Conservation (phyloP, 2,888 invertebrate species). For the Pollenia griseotomentosa region DNA sequence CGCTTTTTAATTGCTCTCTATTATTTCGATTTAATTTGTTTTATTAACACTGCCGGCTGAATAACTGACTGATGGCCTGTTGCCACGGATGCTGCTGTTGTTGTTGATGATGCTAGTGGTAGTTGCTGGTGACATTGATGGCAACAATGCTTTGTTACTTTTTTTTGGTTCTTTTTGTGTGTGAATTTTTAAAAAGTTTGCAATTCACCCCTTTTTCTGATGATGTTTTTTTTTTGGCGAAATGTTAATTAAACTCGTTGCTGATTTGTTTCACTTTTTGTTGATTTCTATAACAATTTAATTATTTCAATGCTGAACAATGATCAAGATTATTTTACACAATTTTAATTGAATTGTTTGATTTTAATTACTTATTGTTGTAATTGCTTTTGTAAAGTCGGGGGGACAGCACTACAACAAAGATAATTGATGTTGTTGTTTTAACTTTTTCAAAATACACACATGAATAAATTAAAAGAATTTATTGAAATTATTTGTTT, state of each 20-base stretch:
- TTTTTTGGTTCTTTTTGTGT: neutral
- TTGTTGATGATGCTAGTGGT: slow-evolving; percentile 41
- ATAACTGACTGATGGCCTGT: neutral
- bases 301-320: neutral
- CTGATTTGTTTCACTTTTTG: slow-evolving; percentile 22
- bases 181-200: slow-evolving; percentile 7
- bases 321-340: slow-evolving; percentile 29
- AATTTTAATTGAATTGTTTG: slow-evolving; percentile 59
- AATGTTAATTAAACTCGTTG: slow-evolving; percentile 23
- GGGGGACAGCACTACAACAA: slow-evolving; percentile 19
- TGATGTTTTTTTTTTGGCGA: neutral
- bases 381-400: slow-evolving; percentile 42
- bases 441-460: neutral
- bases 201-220: slow-evolving; percentile 8
- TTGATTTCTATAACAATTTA: neutral
- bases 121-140: slow-evolving; percentile 43
- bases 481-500: neutral
- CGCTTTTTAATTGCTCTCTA: slow-evolving; percentile 66
- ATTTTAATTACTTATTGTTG: slow-evolving; percentile 47
- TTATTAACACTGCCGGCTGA: slow-evolving; percentile 30
- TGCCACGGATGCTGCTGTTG: slow-evolving; percentile 8
- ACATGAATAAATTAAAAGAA: slow-evolving; percentile 9
- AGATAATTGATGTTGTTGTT: slow-evolving; percentile 27
- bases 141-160: neutral
- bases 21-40: slow-evolving; percentile 32